phyloP scores from a whole-genome alignment of 2,113 vertebrate genomes.

The Calidris pugnax region DNA sequence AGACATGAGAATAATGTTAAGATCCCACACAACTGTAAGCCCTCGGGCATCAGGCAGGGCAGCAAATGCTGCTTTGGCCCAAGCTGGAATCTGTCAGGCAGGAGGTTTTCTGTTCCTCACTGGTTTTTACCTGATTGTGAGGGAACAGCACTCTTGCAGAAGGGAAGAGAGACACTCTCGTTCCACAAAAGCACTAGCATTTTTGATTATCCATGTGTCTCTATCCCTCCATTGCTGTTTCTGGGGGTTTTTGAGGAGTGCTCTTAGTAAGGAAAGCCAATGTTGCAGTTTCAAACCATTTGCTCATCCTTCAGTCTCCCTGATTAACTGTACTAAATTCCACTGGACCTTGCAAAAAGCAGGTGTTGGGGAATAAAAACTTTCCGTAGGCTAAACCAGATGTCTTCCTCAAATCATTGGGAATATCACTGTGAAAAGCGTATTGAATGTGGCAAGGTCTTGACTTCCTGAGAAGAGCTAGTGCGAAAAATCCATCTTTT shows the following conservation, averaged over 20 bases:
- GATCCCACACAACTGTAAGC: fast-evolving
- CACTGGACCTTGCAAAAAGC: not conserved
- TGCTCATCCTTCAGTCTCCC: not conserved
- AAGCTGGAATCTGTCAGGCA: not conserved
- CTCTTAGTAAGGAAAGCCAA: not conserved
- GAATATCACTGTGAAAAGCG: not conserved
- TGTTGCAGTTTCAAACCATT: not conserved
- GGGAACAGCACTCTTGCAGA: not conserved
- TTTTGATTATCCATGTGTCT: not conserved
- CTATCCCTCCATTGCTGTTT: not conserved
- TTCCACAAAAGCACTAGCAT: not conserved
- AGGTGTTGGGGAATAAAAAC: not conserved
- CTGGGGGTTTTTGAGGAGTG: not conserved
- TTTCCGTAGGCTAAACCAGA: not conserved
- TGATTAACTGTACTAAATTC: not conserved
- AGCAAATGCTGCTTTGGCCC: not conserved
- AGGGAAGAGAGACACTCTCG: not conserved
- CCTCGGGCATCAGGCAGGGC: not conserved
- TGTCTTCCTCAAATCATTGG: not conserved
- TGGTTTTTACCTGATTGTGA: not conserved
- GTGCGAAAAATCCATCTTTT: not conserved
- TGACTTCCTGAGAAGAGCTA: not conserved
- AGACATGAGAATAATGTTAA: not conserved
- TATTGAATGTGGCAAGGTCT: not conserved
- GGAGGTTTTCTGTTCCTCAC: not conserved